Evolutionary conservation across 1,140 invertebrate species (phyloP).

Genomic region (Mya arenaria): DNA sequence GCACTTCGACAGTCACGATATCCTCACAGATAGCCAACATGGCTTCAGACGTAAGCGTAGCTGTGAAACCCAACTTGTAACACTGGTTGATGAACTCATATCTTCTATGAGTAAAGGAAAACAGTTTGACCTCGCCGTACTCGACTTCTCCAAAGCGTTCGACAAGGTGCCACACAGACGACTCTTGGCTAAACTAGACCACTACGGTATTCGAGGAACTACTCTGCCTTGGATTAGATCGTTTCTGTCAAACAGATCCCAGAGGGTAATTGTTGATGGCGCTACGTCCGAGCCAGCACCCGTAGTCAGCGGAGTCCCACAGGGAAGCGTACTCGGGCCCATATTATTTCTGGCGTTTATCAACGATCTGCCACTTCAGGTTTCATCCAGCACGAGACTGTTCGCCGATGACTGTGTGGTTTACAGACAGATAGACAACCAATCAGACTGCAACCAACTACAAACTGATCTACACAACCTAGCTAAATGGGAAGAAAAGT

Average conservation of each 20-base stretch:
- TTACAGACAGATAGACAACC: no score
- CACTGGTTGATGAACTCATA: no score
- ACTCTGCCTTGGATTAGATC: neutral
- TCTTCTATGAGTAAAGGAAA: neutral
- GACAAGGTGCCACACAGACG: neutral
- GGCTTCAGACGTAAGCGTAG: neutral
- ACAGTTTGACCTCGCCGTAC: neutral
- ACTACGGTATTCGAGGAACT: neutral
- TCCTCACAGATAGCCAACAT: conserved; percentile 27
- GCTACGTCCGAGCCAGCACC: neutral
- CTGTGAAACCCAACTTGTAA: neutral
- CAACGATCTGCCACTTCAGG: no score
- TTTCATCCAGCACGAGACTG: no score
- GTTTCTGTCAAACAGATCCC: no score
- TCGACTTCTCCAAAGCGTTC: neutral
- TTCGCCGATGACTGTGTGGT: no score
- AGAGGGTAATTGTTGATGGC: neutral
- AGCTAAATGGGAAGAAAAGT: no score
- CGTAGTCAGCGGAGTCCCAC: neutral
- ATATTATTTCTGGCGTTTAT: no score
- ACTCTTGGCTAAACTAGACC: neutral
- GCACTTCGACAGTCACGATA: neutral
- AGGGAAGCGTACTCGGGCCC: neutral
- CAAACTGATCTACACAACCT: no score
- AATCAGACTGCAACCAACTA: no score